phyloP scores from a whole-genome alignment of 2,888 invertebrate genomes.

The Megamerina dolium region DNA sequence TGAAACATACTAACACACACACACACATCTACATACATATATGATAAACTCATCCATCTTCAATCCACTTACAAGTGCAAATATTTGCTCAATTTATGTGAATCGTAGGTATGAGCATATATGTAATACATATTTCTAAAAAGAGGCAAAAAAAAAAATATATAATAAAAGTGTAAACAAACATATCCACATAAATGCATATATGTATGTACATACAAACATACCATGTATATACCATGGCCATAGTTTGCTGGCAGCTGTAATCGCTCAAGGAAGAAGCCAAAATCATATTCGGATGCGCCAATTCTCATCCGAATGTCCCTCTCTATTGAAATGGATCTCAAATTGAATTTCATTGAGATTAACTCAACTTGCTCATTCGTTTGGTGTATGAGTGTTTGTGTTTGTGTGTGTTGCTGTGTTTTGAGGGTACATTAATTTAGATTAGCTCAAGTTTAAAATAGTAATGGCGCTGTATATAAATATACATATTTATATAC shows the following conservation, averaged over 20 bases:
- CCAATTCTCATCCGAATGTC: constrained; percentile 24
- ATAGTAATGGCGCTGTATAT: constrained; percentile 7
- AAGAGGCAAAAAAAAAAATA: constrained; percentile 25
- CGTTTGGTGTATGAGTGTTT: too few species aligned
- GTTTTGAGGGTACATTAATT: constrained; percentile 37
- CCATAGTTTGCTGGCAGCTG: background rate
- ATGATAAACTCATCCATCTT: constrained; percentile 47
- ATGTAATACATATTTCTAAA: constrained; percentile 45
- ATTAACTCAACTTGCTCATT: too few species aligned
- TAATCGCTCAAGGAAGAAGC: constrained; percentile 12
- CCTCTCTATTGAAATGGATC: too few species aligned
- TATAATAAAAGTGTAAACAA: too few species aligned
- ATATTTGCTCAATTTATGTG: constrained; percentile 38
- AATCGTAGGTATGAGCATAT: constrained; percentile 26
- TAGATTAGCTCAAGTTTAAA: constrained; percentile 31
- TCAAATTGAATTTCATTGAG: too few species aligned
- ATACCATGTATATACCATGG: constrained; percentile 14
- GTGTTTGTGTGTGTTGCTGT: too few species aligned
- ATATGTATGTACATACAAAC: constrained; percentile 4
- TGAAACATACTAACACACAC: too few species aligned
- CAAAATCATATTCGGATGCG: constrained; percentile 30
- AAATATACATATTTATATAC: constrained; percentile 1
- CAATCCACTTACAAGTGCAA: constrained; percentile 47
- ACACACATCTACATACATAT: too few species aligned
- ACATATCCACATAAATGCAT: background rate